Base-by-base conservation (phyloP, 1,140 invertebrate genomes). In the Metaphire vulgaris region DNA sequence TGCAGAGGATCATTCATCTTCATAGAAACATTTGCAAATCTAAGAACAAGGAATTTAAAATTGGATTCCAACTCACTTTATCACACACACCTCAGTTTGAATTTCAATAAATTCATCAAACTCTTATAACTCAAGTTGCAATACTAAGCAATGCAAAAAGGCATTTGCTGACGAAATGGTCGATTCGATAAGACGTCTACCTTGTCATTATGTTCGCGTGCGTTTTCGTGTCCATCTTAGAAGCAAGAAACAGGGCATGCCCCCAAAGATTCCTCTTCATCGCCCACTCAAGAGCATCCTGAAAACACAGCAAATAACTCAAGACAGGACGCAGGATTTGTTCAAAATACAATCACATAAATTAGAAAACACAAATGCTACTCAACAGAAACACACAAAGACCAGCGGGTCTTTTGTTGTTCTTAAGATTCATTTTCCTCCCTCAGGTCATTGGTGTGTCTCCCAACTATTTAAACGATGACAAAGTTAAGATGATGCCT, bases 251-350 rank as follows among this genome's bases (percentile, higher is more conserved):
- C 76, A 98, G 88, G 69, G 96, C 95, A 87, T 98, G 95, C 16
- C 94, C 94, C 96, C 96, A 98, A 34, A 96, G 88, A 79, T 91
- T 90, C 82, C 92, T 90, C 78, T 90, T 90, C 90, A 96, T 94
- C 28, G 96, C 95, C 89, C 91, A 96, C 86, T 97, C 95, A 90
- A 87, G 78, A 1, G 87, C 87, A 83, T 88, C 87, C 85, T 87
- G 79, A 15, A 80, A 56, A 56, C 21, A 79, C 41, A 26, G 75
- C 69, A 33, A 72, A 31, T 32, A 75, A 72, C 21, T n/a, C n/a
- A n/a, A n/a, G n/a, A n/a, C n/a, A n/a, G n/a, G n/a, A n/a, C n/a
- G n/a, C n/a, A n/a, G n/a, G n/a, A n/a, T n/a, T n/a, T n/a, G n/a
- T n/a, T n/a, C n/a, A n/a, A n/a, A n/a, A n/a, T n/a, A n/a, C n/a